Base-by-base conservation (phyloP, 2,113 vertebrate species). In the Ammodytes dubius region DNA sequence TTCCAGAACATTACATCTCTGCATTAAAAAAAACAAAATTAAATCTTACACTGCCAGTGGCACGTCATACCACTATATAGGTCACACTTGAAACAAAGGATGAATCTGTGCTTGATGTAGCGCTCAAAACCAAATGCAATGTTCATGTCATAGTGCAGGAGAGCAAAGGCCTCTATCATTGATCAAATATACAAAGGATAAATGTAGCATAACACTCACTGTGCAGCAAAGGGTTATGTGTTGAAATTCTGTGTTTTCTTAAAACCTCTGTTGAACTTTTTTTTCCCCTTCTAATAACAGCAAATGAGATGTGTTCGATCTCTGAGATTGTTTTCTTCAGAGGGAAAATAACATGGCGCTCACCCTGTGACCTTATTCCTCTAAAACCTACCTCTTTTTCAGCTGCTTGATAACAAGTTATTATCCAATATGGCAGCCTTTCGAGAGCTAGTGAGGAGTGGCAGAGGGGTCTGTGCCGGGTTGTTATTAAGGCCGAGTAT, bases 401-500 rank as follows among this genome's bases (percentile, higher is more conserved):
- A 88, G 92, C 83, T 87, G 88, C 89, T 88, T 90, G 91, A 93
- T 94, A 92, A 94, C 92, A 91, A 93, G 84, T 94, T 94, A 93
- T 94, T 93, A 91, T 92, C 84, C 86, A 94, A 87, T 87, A 81
- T 81, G 82, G 85, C 81, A 83, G 86, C 68, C 66, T 86, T 85
- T 85, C 86, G 43, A 88, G 81, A 82, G 88, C 83, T 76, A 61
- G 70, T 79, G 81, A 83, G 82, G 88, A 84, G 87, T 87, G 83
- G 81, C 71, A 40, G 61, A 71, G 64, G 27, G 74, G 66, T 82
- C 75, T 84, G 61, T 74, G 70, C 49, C 43, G 39, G 57, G 49
- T 60, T 85, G 81, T 92, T 91, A 91, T 93, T 90, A 91, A 89
- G 75, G 80, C 77, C 70, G 81, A 79, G 71, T 74, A 74, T 78